Percentiles rank a stretch among this genome's conserved stretches.
phyloP scores from a whole-genome alignment of 2,888 invertebrate genomes.

The Alcis repandata region DNA sequence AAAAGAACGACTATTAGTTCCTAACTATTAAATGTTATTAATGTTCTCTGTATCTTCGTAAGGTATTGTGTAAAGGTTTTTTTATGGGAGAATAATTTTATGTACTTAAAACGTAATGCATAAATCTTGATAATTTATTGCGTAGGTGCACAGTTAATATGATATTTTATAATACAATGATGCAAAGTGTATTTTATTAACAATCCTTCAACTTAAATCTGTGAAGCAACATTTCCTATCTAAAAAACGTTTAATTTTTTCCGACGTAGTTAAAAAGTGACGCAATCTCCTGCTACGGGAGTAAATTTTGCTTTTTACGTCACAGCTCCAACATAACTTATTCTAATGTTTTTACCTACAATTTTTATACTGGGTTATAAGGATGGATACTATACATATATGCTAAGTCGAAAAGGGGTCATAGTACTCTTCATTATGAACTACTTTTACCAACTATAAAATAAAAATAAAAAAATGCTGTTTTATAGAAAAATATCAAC shows the following conservation, averaged over 20 bases:
- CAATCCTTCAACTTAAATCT: too few relatives aligned
- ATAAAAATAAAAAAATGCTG: too few relatives aligned
- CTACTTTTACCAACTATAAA: too few relatives aligned
- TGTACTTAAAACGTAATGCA: background rate
- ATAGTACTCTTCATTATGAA: too few relatives aligned
- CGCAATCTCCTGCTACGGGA: too few relatives aligned
- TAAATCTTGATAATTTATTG: slow-evolving; percentile 3
- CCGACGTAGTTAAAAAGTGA: background rate
- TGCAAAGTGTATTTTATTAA: background rate
- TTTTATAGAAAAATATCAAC: too few relatives aligned
- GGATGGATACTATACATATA: too few relatives aligned
- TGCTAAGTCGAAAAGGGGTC: too few relatives aligned
- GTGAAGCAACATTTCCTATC: background rate
- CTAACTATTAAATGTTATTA: background rate
- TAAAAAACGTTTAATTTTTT: background rate
- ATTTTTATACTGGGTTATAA: too few relatives aligned
- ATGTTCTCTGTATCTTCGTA: background rate
- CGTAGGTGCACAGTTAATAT: background rate
- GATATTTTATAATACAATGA: background rate
- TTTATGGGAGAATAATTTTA: background rate
- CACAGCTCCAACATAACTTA: too few relatives aligned
- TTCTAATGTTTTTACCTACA: too few relatives aligned
- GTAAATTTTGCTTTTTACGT: too few relatives aligned
- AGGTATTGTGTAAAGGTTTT: background rate
- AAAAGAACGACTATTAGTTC: background rate